phyloP scores from a whole-genome alignment of 2,888 invertebrate species.

The Pachydiplax longipennis region DNA sequence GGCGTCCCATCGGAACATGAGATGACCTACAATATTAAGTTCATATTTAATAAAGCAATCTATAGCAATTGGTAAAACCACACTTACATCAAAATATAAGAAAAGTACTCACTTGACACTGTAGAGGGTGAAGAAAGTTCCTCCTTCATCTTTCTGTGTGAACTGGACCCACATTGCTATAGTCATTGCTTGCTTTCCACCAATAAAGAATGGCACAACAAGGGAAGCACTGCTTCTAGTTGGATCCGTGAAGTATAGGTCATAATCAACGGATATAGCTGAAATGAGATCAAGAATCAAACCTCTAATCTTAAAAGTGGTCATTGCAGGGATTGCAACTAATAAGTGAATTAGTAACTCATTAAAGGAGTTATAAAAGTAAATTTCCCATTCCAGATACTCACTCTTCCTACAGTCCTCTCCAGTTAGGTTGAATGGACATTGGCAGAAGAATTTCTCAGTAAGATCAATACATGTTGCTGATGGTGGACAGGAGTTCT shows the following conservation, averaged over 20 bases:
- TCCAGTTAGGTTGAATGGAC: constrained; percentile 95
- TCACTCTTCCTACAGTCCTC: constrained; percentile 95
- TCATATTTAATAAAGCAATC: not conserved
- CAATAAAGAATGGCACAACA: constrained; percentile 88
- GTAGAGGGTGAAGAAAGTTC: constrained; percentile 93
- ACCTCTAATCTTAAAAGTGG: constrained; percentile 46
- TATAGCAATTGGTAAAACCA: not conserved
- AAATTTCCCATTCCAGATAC: constrained; percentile 53
- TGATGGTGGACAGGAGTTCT: constrained; percentile 92
- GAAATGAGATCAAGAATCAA: constrained; percentile 56
- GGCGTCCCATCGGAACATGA: constrained; percentile 77
- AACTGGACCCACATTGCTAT: constrained; percentile 97
- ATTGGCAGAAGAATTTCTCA: constrained; percentile 92
- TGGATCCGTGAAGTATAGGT: constrained; percentile 92
- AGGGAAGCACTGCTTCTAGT: constrained; percentile 90
- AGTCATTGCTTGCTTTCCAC: constrained; percentile 79
- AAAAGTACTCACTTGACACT: constrained; percentile 74
- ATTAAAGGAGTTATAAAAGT: not conserved
- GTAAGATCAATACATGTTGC: constrained; percentile 92
- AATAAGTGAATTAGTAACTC: not conserved
- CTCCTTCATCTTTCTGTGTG: constrained; percentile 87
- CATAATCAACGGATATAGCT: constrained; percentile 99
- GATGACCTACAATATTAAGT: constrained; percentile 67
- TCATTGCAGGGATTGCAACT: not conserved
- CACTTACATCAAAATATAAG: not conserved